phyloP scores from a whole-genome alignment of 2,113 vertebrate genomes.

The Furnarius figulus region DNA sequence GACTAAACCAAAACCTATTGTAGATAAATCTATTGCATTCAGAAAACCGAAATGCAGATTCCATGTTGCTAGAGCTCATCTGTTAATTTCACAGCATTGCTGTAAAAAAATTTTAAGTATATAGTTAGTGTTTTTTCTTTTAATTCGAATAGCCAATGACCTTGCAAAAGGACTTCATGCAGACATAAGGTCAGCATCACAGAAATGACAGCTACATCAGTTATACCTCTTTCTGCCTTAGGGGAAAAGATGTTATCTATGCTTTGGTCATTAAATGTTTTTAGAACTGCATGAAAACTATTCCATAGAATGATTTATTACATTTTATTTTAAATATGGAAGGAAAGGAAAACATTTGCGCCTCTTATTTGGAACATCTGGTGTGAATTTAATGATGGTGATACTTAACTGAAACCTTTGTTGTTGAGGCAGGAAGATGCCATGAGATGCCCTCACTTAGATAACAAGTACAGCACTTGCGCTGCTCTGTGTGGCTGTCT shows the following conservation, averaged over 20 bases:
- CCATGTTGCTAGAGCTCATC: neutral
- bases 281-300: neutral
- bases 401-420: constrained; percentile 82
- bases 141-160: constrained; percentile 80
- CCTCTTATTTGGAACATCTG: constrained; percentile 86
- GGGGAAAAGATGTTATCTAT: neutral
- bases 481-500: fast-evolving
- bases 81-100: neutral
- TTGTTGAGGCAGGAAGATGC: constrained; percentile 75
- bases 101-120: neutral
- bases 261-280: fast-evolving
- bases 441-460: constrained; percentile 79
- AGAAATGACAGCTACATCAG: constrained; percentile 73
- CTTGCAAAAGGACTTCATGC: constrained; percentile 82
- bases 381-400: constrained; percentile 84
- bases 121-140: neutral
- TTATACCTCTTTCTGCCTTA: fast-evolving
- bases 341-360: constrained; percentile 84
- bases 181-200: constrained; percentile 78
- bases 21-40: neutral
- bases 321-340: neutral
- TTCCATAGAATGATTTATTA: fast-evolving
- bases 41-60: neutral
- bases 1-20: neutral
- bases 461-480: constrained; percentile 67